These are phyloP conservation scores for Cephus runcator DNA, from an alignment of 2,888 invertebrate genomes.

Conservation along the genomic window DNA sequence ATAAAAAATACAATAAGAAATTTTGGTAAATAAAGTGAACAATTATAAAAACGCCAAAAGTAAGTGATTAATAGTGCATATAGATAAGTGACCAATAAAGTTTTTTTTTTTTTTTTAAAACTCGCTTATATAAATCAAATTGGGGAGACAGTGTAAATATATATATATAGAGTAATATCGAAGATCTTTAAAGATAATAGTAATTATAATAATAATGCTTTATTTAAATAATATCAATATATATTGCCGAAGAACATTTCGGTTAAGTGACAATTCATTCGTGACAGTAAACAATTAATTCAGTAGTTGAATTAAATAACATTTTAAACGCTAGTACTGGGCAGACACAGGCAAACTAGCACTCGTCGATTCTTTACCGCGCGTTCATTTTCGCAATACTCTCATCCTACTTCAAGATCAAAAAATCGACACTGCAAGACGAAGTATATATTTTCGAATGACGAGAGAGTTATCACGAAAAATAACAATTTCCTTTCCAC, in stretches of 20 bases:
- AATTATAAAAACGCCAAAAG: conserved; percentile 37
- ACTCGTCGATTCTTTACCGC: background rate
- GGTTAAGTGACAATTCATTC: conserved; percentile 31
- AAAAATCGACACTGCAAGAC: background rate
- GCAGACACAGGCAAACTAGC: background rate
- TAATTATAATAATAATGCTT: conserved; percentile 38
- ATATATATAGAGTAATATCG: background rate
- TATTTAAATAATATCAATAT: conserved; percentile 41
- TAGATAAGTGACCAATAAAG: too few species aligned
- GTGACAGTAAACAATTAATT: conserved; percentile 15
- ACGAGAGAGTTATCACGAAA: background rate
- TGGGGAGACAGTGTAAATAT: too few species aligned
- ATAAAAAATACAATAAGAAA: conserved; percentile 52
- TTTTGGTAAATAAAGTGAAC: conserved; percentile 28
- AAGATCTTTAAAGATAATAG: conserved; percentile 6
- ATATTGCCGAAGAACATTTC: conserved; percentile 38
- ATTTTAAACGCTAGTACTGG: background rate
- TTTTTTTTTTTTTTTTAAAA: too few species aligned
- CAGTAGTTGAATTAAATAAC: background rate
- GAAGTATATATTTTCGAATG: background rate
- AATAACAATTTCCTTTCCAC: background rate
- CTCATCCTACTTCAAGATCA: background rate
- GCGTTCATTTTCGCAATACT: background rate
- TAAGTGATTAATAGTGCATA: background rate
- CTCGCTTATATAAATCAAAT: too few species aligned